Percentiles rank a stretch among this genome's conserved stretches.
These are phyloP conservation scores for Acanthosepion pharaonis DNA, from an alignment of 2,888 invertebrate species.

Conservation along the genomic window DNA sequence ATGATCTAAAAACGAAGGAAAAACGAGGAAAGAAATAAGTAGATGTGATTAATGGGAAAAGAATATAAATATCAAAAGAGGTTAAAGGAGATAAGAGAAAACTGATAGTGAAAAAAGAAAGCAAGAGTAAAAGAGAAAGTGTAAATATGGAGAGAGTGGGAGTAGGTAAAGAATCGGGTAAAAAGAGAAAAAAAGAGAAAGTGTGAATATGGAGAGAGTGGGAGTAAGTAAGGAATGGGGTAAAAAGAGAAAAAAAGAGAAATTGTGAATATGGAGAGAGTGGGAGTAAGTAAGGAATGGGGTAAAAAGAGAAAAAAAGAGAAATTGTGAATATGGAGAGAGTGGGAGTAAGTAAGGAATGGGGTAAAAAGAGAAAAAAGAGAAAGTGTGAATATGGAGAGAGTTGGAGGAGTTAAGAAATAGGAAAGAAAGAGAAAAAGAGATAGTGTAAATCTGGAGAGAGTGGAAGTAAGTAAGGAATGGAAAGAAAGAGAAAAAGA, in stretches of 20 bases:
- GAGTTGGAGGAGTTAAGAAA: not conserved
- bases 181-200: not conserved
- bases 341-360: not conserved
- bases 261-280: too few relatives aligned
- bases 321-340: not conserved
- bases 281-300: not conserved
- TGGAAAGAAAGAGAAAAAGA: not conserved
- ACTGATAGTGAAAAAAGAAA: not conserved
- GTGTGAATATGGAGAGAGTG: not conserved
- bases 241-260: too few relatives aligned
- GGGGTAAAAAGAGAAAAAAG: too few relatives aligned
- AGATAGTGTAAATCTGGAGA: not conserved
- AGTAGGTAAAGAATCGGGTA: too few relatives aligned
- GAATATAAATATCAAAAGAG: too few relatives aligned
- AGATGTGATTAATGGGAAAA: too few relatives aligned
- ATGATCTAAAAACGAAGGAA: too few relatives aligned
- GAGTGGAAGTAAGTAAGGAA: not conserved
- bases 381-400: too few relatives aligned
- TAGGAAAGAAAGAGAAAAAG: not conserved
- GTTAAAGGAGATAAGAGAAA: not conserved
- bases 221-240: not conserved
- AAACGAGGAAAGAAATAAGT: too few relatives aligned
- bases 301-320: not conserved
- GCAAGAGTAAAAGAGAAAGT: not conserved
- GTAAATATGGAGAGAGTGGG: not conserved